Percentiles rank a stretch among this genome's conserved stretches.
phyloP scores from a whole-genome alignment of 2,797 vertebrate species.

The Ctenopoma multispine region DNA sequence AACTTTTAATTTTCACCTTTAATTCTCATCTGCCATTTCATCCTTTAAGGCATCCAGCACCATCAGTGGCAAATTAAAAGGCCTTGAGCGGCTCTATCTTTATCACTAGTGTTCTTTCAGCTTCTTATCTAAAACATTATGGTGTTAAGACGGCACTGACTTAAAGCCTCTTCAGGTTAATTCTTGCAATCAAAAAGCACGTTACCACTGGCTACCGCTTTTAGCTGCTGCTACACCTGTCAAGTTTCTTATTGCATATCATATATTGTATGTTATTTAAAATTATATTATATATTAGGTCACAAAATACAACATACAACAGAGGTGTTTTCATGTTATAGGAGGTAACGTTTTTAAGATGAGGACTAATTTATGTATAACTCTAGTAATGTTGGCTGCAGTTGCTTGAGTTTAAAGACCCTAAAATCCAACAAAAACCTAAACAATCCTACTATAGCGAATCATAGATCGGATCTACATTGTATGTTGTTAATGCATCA shows the following conservation, averaged over 20 bases:
- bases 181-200: background rate
- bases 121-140: background rate
- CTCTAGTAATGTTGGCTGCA: too few relatives aligned
- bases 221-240: background rate
- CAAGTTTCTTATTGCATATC: background rate
- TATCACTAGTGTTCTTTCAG: background rate
- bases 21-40: slow-evolving; percentile 34
- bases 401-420: too few relatives aligned
- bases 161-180: background rate
- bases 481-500: too few relatives aligned
- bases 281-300: too few relatives aligned
- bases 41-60: slow-evolving; percentile 41
- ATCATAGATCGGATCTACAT: too few relatives aligned
- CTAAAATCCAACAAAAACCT: too few relatives aligned
- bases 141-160: background rate
- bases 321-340: too few relatives aligned
- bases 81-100: slow-evolving; percentile 15
- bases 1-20: slow-evolving; percentile 67
- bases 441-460: too few relatives aligned
- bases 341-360: too few relatives aligned
- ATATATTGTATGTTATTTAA: too few relatives aligned
- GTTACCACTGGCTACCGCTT: background rate
- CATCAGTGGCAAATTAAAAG: slow-evolving; percentile 40
- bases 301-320: too few relatives aligned
- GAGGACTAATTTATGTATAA: too few relatives aligned